Evolutionary conservation across 2,113 vertebrate genomes (phyloP), one percentile per base, ranked within the genome.

Genomic region (Oxyura jamaicensis): DNA sequence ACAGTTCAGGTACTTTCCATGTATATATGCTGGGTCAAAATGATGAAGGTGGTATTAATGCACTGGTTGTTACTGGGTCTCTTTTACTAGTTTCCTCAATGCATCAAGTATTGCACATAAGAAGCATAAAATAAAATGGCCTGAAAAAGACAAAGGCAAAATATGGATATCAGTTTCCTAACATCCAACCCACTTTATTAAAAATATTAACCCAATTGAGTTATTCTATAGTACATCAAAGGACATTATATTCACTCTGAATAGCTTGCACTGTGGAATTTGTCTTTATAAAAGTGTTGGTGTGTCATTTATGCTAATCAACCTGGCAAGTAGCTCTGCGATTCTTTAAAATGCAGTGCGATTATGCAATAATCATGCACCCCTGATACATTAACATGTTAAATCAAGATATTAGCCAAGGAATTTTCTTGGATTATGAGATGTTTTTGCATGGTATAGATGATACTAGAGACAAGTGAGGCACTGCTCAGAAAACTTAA

Each of bases 281-380:
- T 72, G 26, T 96, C 86, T 96, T 97, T 95, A 84, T 96, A 92
- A 94, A 95, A 86, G 56, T 22, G 18, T 69, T 65, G 39, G 55
- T 95, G 67, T 90, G 67, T 96, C 85, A 93, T 96, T 97, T 97
- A 93, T 95, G 80, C 62, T 95, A 96, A 97, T 97, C 46, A 88
- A 23, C 39, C 53, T 80, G 77, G 60, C 58, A 96, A 33, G 69
- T 82, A 28, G 67, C 33, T 86, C 48, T 60, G 18, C 4, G 65
- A 74, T 87, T 83, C 87, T 84, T 93, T 74, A 80, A 84, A 95
- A 95, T 87, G n/a, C 17, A 83, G 68, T 90, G 42, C n/a, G 68
- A 79, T 94, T 95, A 94, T 71, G 17, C 59, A 86, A 86, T 80
- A 93, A 80, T 68, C 39, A 66, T 89, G 44, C 29, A 82, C 52